Percentiles rank a stretch among this genome's conserved stretches.
Evolutionary conservation across 2,113 vertebrate genomes (phyloP).

Genomic region (Rana temporaria): DNA sequence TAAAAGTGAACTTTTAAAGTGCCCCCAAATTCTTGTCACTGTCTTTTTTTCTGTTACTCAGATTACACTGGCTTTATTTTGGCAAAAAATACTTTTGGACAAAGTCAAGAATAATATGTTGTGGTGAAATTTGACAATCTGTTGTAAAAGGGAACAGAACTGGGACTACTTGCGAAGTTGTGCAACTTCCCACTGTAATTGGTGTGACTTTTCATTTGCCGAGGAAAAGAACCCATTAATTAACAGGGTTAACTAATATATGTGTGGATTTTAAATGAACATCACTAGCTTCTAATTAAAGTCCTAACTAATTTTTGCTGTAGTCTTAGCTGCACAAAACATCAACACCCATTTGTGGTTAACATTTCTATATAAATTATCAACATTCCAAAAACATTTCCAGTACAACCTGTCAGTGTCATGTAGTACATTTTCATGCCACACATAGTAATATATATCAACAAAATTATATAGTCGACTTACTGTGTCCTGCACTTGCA

Average conservation of each 20-base stretch:
- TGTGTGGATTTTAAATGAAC: conserved; percentile 74
- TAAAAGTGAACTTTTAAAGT: conserved; percentile 96
- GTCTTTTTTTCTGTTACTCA: conserved; percentile 78
- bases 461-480: conserved; percentile 73
- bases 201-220: conserved; percentile 81
- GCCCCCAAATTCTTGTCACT: conserved; percentile 92
- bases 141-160: conserved; percentile 67
- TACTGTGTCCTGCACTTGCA: conserved; percentile 76
- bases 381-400: conserved; percentile 84
- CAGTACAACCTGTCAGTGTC: conserved; percentile 74
- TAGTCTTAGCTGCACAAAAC: conserved; percentile 85
- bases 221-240: conserved; percentile 71
- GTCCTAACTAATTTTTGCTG: conserved; percentile 75
- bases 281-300: conserved; percentile 77
- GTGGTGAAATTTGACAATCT: conserved; percentile 87
- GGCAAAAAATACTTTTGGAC: conserved; percentile 76
- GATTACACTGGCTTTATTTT: conserved; percentile 78
- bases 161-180: conserved; percentile 68
- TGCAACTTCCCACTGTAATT: conserved; percentile 77
- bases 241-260: conserved; percentile 77
- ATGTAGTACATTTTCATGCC: conserved; percentile 85
- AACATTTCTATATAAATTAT: conserved; percentile 90
- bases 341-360: conserved; percentile 92
- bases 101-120: conserved; percentile 68
- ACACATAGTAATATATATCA: conserved; percentile 79